A percentile compares a stretch with the other conserved stretches of the same genome.
Evolutionary conservation across 2,797 vertebrate genomes (phyloP).

Genomic region (Schizothorax lantsangensis): DNA sequence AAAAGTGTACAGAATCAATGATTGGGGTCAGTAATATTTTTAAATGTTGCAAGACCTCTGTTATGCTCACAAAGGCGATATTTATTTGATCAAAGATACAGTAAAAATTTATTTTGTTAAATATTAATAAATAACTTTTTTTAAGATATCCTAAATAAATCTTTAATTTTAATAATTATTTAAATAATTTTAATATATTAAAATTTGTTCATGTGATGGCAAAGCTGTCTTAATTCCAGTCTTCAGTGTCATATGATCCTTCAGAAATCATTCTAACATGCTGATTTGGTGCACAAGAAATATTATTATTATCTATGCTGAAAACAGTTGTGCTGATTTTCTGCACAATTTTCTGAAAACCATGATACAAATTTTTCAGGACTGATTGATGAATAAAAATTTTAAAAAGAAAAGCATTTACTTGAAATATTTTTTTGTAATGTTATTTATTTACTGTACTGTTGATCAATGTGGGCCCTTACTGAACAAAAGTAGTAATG

Average conservation of each 20-base stretch:
- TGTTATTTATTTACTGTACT: background rate
- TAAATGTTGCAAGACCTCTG: background rate
- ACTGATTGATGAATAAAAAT: background rate
- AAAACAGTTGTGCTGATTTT: background rate
- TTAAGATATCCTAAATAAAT: too few species aligned
- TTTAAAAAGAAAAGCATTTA: background rate
- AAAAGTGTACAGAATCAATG: too few species aligned
- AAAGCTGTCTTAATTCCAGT: background rate
- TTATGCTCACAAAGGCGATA: background rate
- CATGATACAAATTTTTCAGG: background rate
- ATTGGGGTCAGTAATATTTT: background rate
- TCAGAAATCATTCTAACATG: background rate
- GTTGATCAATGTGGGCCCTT: background rate
- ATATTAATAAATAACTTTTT: background rate
- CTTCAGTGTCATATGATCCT: background rate
- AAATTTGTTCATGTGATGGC: background rate
- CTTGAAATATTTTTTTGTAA: background rate
- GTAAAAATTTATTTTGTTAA: background rate
- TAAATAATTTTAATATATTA: too few species aligned
- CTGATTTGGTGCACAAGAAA: background rate
- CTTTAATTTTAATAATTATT: too few species aligned
- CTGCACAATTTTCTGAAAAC: background rate
- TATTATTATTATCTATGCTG: background rate
- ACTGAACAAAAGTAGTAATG: background rate
- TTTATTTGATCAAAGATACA: background rate